Evolutionary conservation across 2,888 invertebrate species (phyloP).

Genomic region (Orchesella flavescens): DNA sequence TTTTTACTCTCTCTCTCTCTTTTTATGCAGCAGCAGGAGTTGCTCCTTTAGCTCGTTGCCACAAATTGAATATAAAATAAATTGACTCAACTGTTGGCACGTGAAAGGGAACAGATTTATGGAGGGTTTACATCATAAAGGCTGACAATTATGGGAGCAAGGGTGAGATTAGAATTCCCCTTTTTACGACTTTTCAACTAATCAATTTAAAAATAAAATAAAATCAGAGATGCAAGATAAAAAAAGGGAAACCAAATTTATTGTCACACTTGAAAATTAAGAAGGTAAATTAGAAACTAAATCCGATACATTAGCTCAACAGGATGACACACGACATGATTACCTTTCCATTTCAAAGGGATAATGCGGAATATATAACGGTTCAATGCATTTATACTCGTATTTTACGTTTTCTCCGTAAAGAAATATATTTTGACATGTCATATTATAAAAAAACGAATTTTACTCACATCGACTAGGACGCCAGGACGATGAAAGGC

Average conservation of each 20-base stretch:
- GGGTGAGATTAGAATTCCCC: slow-evolving; percentile 1
- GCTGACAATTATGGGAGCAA: slow-evolving; percentile 11
- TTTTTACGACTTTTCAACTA: background rate
- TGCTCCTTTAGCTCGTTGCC: background rate
- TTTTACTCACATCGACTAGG: slow-evolving; percentile 70
- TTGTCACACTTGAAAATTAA: too few relatives aligned
- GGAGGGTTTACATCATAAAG: background rate
- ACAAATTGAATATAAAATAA: slow-evolving; percentile 7
- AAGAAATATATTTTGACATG: too few relatives aligned
- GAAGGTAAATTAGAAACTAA: too few relatives aligned
- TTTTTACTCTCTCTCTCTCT: background rate
- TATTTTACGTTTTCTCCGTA: background rate
- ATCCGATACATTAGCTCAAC: too few relatives aligned
- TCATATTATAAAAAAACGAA: too few relatives aligned
- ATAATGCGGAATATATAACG: background rate
- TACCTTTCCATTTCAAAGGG: too few relatives aligned
- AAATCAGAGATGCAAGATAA: too few relatives aligned
- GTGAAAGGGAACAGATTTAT: slow-evolving; percentile 12
- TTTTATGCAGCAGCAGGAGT: background rate
- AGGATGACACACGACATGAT: too few relatives aligned
- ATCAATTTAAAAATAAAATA: background rate
- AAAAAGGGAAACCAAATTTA: too few relatives aligned
- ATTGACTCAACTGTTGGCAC: slow-evolving; percentile 22
- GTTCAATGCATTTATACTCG: background rate
- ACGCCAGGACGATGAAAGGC: slow-evolving; percentile 61